Evolutionary conservation across 2,888 invertebrate species (phyloP), one percentile per base, ranked within the genome.

Genomic region (Scaptodrosophila latifasciaeformis): DNA sequence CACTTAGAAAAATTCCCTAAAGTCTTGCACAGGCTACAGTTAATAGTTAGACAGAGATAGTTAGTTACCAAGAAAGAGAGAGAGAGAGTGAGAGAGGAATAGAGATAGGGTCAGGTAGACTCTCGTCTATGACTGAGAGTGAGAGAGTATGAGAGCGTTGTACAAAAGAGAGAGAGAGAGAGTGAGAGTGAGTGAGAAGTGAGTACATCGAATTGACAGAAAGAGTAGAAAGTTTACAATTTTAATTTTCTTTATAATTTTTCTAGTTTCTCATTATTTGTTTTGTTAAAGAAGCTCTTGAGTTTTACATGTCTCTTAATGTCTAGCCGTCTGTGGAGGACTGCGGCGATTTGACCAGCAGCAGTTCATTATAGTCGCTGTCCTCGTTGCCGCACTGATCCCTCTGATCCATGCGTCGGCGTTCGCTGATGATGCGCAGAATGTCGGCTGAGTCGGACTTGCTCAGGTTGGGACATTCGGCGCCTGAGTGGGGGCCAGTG

Each of bases 371-470:
- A 67, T 86, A 86, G 62, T 86, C 86, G 29, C 85, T 82, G 66
- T 86, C 86, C 70, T 86, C 86, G 62, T 84, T 85, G 54, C 84
- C 85, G 54, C 81, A 72, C 52, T 79, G 83, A 62, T 86, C 86
- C 5, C 80, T 80, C 58, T 86, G 84, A 56, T 86, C 86, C 70
- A 85, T 83, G 51, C 78, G 85, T 10, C 86, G 68, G 9, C 86
- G 82, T 64, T 87, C 86, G 46, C 86, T 86, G 50, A 87, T 87
- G 42, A 87, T 86, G 35, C 86, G 81, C 64, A 86, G 53, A 13
- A 87, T 85, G 72, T 87, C 86, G 10, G 84, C 83, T 2, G 86
- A 84, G 43, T 87, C 86, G 10, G 86, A 86, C 55, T 86, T 87
- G 52, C 70, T 77, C 1, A 84, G 48, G 50, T 68, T 71, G 42